These are phyloP conservation scores for Psilopogon haemacephalus DNA, from an alignment of 2,113 vertebrate species.

Conservation along the genomic window DNA sequence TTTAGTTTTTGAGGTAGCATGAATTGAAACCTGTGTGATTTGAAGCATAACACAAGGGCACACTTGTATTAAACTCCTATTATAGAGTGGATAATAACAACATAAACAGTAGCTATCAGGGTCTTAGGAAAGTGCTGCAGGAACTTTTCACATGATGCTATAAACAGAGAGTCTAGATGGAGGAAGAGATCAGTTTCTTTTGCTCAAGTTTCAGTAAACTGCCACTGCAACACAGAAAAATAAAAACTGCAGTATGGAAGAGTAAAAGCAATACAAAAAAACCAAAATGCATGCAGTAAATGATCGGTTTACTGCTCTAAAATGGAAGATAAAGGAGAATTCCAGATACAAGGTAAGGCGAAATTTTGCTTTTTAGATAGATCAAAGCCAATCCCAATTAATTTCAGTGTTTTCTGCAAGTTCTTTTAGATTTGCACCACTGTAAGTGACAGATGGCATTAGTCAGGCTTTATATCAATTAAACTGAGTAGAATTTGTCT, in stretches of 20 bases:
- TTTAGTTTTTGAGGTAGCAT: background rate
- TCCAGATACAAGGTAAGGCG: background rate
- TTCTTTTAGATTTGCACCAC: background rate
- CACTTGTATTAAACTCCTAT: slow-evolving; percentile 28
- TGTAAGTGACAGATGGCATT: background rate
- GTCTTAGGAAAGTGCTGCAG: background rate
- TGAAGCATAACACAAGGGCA: background rate
- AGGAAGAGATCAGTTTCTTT: background rate
- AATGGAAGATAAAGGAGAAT: background rate
- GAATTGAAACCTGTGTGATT: slow-evolving; percentile 29
- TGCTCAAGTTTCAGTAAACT: background rate
- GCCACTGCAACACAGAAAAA: background rate
- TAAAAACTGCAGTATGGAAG: fast-evolving
- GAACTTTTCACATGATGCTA: background rate
- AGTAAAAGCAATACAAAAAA: background rate
- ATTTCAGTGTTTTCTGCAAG: background rate
- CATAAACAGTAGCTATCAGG: background rate
- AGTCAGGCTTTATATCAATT: slow-evolving; percentile 8
- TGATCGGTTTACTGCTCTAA: background rate
- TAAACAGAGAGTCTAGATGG: background rate
- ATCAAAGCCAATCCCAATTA: background rate
- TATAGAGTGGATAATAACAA: slow-evolving; percentile 16
- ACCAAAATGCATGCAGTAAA: background rate
- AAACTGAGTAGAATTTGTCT: background rate
- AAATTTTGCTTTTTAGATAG: background rate